Evolutionary conservation across 1,140 invertebrate species (phyloP), one percentile per base, ranked within the genome.

Genomic region (Neotoxoptera formosana): DNA sequence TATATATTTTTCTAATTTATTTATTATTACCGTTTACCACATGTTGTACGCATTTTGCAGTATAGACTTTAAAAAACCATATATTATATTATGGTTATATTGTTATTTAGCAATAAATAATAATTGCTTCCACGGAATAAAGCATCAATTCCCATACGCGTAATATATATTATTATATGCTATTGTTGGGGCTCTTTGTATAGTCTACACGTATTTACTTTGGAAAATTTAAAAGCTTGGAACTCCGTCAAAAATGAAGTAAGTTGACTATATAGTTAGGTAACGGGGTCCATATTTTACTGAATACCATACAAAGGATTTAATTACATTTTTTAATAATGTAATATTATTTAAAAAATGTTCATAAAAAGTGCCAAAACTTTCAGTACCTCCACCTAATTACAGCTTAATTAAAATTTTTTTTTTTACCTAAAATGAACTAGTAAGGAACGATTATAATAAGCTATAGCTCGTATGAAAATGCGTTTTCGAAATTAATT

Each of bases 61-160:
- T 87, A n/a, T n/a, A 2, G 4, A 4, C 41, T 87, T 47, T 45
- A 20, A 45, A 87, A 47, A 47, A 48, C 45, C 20, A 87, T 87
- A n/a, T 20, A n/a, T n/a, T 41, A 41, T 7, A 45, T 84, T 14
- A 53, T 53, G 21, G 51, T 53, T 53, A 87, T 36, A 87, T 36
- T 11, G 84, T 87, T 87, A 87, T 87, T 87, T 36, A 30, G 30
- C 45, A 47, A 87, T 47, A 47, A 47, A 87, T 87, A 87, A 47
- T 30, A 30, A 45, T 41, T 45, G 30, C 8, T 41, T 84, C 36
- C 36, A 41, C 41, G 21, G 23, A 14, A 84, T 84, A 45, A 84
- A 45, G 45, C 36, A 45, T 41, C 83, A 83, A 83, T 83, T 36
- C 7, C 76, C 20, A 83, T 23, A 9, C n/a, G 34, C 36, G 17